Percentiles rank a stretch among this genome's conserved stretches.
Conservation (phyloP, 2,113 vertebrate genomes). For the Dasypus novemcinctus region DNA sequence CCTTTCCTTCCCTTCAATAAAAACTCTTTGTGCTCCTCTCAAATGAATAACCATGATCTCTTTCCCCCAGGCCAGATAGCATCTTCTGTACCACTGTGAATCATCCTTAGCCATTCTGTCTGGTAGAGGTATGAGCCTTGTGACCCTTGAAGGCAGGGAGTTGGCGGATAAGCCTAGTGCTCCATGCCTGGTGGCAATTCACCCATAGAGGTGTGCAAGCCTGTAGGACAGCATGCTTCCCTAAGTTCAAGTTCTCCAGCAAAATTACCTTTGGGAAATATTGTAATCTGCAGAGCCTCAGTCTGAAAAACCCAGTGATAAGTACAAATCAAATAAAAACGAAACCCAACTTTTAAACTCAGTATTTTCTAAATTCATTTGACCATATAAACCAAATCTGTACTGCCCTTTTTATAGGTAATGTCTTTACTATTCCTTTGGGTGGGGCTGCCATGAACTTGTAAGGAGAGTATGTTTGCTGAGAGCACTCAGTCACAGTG, state of each 20-base stretch:
- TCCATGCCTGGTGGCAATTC: too few relatives aligned
- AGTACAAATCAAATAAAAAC: background rate
- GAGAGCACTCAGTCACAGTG: background rate
- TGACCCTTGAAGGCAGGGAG: background rate
- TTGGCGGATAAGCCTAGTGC: fast-evolving
- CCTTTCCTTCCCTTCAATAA: background rate
- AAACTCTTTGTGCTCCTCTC: background rate
- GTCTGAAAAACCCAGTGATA: background rate
- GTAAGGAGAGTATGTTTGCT: too few relatives aligned
- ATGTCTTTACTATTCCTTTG: background rate
- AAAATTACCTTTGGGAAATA: background rate
- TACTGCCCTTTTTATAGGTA: background rate
- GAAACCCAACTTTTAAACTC: background rate
- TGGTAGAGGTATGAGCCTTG: background rate
- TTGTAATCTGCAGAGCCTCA: background rate
- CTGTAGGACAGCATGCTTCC: background rate
- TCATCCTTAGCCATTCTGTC: background rate
- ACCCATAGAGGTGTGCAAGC: background rate
- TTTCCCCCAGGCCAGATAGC: too few relatives aligned
- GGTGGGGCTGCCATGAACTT: too few relatives aligned
- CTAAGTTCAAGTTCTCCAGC: background rate
- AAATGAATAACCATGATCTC: background rate
- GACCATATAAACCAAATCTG: too few relatives aligned
- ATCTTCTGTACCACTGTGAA: background rate
- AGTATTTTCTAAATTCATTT: background rate